phyloP scores from a whole-genome alignment of 2,113 vertebrate species.

The Corvus cornix region DNA sequence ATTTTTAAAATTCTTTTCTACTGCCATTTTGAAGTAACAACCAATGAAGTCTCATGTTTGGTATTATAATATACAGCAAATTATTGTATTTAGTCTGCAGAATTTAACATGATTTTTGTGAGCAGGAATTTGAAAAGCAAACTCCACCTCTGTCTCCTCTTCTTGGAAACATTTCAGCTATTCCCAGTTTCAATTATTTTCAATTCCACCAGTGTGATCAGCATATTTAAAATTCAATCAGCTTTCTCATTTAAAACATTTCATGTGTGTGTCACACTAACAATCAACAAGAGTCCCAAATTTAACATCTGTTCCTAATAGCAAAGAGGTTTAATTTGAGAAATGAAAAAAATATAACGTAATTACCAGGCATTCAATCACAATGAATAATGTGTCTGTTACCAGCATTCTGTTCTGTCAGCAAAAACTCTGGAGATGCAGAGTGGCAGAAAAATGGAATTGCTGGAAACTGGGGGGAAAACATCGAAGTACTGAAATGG shows the following conservation, averaged over 20 bases:
- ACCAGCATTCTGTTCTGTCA: not conserved
- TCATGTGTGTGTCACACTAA: constrained; percentile 51
- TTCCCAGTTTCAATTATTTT: constrained; percentile 57
- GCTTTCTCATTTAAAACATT: constrained; percentile 67
- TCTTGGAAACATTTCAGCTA: constrained; percentile 33
- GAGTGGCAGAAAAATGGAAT: not conserved
- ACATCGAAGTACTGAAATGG: not conserved
- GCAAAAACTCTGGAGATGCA: not conserved
- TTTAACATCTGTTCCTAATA: constrained; percentile 76
- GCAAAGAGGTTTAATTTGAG: constrained; percentile 70
- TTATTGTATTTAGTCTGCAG: not conserved
- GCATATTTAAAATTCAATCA: constrained; percentile 74
- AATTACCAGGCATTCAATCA: constrained; percentile 61
- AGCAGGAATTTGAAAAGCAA: not conserved
- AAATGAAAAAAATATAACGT: constrained; percentile 65
- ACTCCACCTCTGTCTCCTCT: not conserved
- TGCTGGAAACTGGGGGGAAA: not conserved
- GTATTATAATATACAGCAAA: not conserved
- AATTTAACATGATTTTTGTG: constrained; percentile 15
- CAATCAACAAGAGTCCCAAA: constrained; percentile 68
- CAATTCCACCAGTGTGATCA: constrained; percentile 57
- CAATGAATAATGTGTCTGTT: constrained; percentile 53
- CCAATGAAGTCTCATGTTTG: not conserved
- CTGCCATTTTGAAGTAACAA: not conserved
- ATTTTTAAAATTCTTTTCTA: not conserved